Conservation (phyloP, 1,140 invertebrate species). For the Drepana arcuata region DNA sequence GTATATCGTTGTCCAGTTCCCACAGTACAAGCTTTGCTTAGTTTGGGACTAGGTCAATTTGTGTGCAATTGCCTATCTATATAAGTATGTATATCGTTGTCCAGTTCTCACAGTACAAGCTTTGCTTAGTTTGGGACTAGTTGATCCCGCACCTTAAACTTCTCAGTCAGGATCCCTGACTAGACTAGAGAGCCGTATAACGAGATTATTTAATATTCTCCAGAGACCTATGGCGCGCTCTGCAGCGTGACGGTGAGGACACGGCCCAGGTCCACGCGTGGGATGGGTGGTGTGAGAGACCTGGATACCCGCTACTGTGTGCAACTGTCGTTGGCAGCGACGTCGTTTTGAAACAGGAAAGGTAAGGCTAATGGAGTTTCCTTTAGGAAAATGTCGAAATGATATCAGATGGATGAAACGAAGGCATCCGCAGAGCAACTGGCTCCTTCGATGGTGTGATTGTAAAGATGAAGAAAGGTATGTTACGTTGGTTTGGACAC, state of each 20-base stretch:
- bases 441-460: no score
- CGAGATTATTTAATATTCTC: slow-evolving; percentile 1
- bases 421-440: no score
- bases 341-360: slow-evolving; percentile 37
- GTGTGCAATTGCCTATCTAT: neutral
- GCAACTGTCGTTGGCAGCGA: slow-evolving; percentile 24
- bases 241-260: slow-evolving; percentile 38
- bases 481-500: no score
- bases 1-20: no score
- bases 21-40: no score
- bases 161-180: no score
- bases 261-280: slow-evolving; percentile 39
- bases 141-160: no score
- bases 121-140: neutral
- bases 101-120: neutral
- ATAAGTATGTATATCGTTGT: neutral
- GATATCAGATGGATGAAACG: no score
- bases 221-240: slow-evolving; percentile 47
- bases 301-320: slow-evolving; percentile 49
- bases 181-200: neutral
- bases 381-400: no score
- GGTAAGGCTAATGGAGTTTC: no score
- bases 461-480: no score
- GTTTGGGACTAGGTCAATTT: neutral
- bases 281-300: slow-evolving; percentile 60